Evolutionary conservation across 2,888 invertebrate genomes (phyloP).

Genomic region (Nipponacmea schrenckii): DNA sequence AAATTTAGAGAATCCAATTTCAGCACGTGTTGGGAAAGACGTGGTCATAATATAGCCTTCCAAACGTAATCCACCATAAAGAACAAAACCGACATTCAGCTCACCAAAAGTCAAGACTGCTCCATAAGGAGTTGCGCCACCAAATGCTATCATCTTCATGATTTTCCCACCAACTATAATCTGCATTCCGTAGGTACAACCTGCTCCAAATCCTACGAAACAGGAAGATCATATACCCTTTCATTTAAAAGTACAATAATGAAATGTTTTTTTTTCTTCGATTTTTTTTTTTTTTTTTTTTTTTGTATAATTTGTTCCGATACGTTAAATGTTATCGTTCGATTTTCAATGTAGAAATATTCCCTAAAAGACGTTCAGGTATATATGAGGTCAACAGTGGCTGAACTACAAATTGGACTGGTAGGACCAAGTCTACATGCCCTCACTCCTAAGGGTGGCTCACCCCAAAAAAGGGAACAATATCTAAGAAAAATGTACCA

Average conservation of each 20-base stretch:
- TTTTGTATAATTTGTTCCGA: background rate
- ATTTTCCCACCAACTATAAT: slow-evolving; percentile 39
- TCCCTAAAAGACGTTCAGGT: too few species aligned
- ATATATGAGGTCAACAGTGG: too few species aligned
- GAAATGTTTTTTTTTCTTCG: background rate
- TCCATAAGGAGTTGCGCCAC: slow-evolving; percentile 36
- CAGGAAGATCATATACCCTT: background rate
- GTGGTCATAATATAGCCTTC: slow-evolving; percentile 44
- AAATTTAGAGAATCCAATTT: slow-evolving; percentile 49
- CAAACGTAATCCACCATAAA: slow-evolving; percentile 42
- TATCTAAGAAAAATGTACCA: too few species aligned
- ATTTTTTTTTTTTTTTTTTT: too few species aligned
- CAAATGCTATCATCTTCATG: slow-evolving; percentile 34
- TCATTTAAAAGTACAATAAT: background rate
- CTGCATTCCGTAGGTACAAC: slow-evolving; percentile 44
- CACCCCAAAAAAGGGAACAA: too few species aligned
- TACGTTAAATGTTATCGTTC: too few species aligned
- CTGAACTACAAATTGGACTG: too few species aligned
- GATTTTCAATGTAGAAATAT: too few species aligned
- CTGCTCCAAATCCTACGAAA: slow-evolving; percentile 39
- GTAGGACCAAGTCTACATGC: too few species aligned
- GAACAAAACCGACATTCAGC: slow-evolving; percentile 37
- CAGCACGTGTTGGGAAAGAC: slow-evolving; percentile 45
- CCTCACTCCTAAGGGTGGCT: too few species aligned
- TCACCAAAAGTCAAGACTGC: slow-evolving; percentile 38